These are phyloP conservation scores for Etheostoma spectabile DNA, from an alignment of 2,113 vertebrate genomes.

Conservation along the genomic window DNA sequence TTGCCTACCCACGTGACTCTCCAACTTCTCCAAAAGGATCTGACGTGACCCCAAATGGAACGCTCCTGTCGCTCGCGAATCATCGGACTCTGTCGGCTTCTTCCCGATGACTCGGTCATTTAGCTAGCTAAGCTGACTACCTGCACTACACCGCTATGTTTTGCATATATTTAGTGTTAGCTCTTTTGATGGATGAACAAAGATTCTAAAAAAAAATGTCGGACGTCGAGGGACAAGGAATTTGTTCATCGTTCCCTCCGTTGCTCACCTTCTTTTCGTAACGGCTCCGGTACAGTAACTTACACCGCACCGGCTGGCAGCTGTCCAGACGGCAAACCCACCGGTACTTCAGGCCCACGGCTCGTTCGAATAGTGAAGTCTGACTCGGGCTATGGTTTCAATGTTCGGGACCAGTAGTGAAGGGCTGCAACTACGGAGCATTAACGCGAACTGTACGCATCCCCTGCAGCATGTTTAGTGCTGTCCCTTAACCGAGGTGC, in stretches of 20 bases:
- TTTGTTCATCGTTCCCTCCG: constrained; percentile 63
- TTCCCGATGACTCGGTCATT: constrained; percentile 58
- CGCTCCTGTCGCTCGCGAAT: constrained; percentile 51
- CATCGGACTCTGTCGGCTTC: constrained; percentile 64
- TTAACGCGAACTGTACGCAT: constrained; percentile 96
- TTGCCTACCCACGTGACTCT: neutral
- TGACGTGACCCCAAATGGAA: constrained; percentile 48
- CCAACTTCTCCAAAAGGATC: neutral
- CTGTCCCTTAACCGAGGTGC: constrained; percentile 94
- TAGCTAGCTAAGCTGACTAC: constrained; percentile 77
- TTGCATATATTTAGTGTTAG: constrained; percentile 38
- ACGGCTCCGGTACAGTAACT: constrained; percentile 69
- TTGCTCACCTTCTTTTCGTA: constrained; percentile 68
- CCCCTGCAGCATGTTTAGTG: constrained; percentile 97
- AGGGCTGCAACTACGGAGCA: constrained; percentile 96
- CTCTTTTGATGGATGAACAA: constrained; percentile 55
- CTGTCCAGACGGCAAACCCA: constrained; percentile 72
- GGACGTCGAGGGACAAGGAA: constrained; percentile 80
- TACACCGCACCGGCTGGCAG: constrained; percentile 69
- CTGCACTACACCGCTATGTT: constrained; percentile 72
- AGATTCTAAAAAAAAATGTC: constrained; percentile 75
- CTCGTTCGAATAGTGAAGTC: constrained; percentile 95
- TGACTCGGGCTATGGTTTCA: constrained; percentile 95
- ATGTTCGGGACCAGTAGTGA: constrained; percentile 96
- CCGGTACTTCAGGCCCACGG: constrained; percentile 88